Base-by-base conservation (phyloP, 1,140 invertebrate genomes). In the Lasaia peninsularis region DNA sequence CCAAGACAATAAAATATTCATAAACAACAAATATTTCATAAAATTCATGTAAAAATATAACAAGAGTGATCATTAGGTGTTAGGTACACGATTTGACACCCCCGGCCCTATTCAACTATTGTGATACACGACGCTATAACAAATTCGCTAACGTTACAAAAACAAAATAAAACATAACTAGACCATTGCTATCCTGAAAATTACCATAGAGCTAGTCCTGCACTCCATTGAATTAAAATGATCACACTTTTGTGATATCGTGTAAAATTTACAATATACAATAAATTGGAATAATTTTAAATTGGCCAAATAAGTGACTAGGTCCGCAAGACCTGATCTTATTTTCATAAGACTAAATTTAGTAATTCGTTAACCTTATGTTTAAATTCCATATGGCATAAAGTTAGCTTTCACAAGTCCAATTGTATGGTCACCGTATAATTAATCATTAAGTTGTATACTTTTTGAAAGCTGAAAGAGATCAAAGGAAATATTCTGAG, bases 351-450 rank as follows among this genome's bases (percentile, higher is more conserved):
- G 74, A 83, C 86, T 88, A 88, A 86, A 81, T 88, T 88, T 86
- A 88, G 83, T 86, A 86, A 86, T 88, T 88, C 86, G 86, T 88
- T 84, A 88, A 84, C 78, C 83, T 86, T 88, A 88, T 85, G 83
- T 86, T 69, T 85, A 80, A 86, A 86, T 86, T 88, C 80, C 86
- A 77, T 88, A 88, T 87, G 86, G 84, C 84, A 88, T 87, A 86
- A 88, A 85, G 80, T 88, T 84, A 83, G 86, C 86, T 86, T 87
- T 87, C 84, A 86, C 83, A 87, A 87, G 80, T 88, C 80, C 76
- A 76, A 78, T 80, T 65, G 80, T 67, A 71, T 78, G 83, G 80
- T 86, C 79, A 78, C 69, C 69, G 66, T 81, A 79, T 67, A 83
- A 76, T 80, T 77, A 83, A 75, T 78, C 73, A 84, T 86, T 88